A percentile compares a stretch with the other conserved stretches of the same genome.
phyloP scores from a whole-genome alignment of 2,113 vertebrate genomes.

The Macrotis lagotis region DNA sequence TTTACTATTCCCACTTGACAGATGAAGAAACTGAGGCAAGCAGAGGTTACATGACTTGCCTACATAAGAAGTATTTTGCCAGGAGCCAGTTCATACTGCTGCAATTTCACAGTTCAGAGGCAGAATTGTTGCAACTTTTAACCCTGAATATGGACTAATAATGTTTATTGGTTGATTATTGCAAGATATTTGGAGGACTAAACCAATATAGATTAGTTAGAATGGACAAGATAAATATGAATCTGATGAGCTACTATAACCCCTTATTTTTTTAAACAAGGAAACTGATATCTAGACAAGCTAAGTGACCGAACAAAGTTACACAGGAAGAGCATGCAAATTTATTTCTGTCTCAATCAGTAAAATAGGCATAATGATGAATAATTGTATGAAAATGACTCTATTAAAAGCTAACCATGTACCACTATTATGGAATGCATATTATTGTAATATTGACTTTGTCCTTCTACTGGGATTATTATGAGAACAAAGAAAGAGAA shows the following conservation, averaged over 20 bases:
- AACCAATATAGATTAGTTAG: neutral
- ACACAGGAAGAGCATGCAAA: neutral
- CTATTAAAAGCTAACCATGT: neutral
- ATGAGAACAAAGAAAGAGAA: conserved; percentile 3
- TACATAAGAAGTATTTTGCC: neutral
- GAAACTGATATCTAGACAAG: neutral
- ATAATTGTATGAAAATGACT: neutral
- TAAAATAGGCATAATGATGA: conserved; percentile 1
- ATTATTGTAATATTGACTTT: neutral
- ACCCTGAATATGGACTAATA: too few species aligned
- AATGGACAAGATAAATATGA: neutral
- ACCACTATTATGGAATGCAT: neutral
- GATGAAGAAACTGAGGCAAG: neutral
- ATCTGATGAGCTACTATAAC: neutral
- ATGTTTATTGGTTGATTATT: neutral
- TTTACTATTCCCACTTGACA: neutral
- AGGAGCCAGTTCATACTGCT: neutral
- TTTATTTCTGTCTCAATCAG: neutral
- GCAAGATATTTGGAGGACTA: neutral
- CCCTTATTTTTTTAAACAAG: neutral
- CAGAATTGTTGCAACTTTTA: too few species aligned
- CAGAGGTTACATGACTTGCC: neutral
- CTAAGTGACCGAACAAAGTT: neutral
- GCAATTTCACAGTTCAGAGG: neutral
- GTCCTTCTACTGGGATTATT: neutral